phyloP scores from a whole-genome alignment of 2,888 invertebrate species.

The Griposia aprilina region DNA sequence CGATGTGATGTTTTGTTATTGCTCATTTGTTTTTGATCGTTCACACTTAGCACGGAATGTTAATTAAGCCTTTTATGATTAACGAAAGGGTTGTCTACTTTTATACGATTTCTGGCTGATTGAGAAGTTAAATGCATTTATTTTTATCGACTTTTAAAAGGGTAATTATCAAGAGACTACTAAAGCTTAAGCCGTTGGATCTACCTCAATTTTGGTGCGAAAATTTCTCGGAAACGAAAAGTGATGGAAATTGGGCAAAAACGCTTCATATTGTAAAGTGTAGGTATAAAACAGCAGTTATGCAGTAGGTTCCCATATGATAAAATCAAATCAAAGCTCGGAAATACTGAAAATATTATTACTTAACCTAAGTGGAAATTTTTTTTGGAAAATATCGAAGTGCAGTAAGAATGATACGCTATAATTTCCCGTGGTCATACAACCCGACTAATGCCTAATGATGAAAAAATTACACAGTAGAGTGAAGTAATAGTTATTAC shows the following conservation, averaged over 20 bases:
- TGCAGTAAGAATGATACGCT: neutral
- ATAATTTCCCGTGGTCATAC: constrained; percentile 3
- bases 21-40: constrained; percentile 49
- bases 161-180: neutral
- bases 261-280: neutral
- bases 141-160: constrained; percentile 1
- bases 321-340: neutral
- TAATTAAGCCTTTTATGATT: constrained; percentile 23
- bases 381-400: neutral
- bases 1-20: constrained; percentile 43
- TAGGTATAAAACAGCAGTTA: neutral
- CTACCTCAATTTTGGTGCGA: too few relatives aligned
- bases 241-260: neutral
- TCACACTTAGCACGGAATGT: constrained; percentile 24
- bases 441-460: neutral
- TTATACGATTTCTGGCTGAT: constrained; percentile 6
- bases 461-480: constrained; percentile 8
- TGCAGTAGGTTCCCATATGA: neutral
- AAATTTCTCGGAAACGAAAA: neutral
- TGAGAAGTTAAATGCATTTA: neutral
- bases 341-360: neutral
- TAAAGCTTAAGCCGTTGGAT: neutral
- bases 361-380: too few relatives aligned
- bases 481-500: neutral
- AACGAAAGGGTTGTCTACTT: constrained; percentile 12